A percentile compares a stretch with the other conserved stretches of the same genome.
These are phyloP conservation scores for Vanacampus margaritifer DNA, from an alignment of 2,113 vertebrate species.

Conservation along the genomic window DNA sequence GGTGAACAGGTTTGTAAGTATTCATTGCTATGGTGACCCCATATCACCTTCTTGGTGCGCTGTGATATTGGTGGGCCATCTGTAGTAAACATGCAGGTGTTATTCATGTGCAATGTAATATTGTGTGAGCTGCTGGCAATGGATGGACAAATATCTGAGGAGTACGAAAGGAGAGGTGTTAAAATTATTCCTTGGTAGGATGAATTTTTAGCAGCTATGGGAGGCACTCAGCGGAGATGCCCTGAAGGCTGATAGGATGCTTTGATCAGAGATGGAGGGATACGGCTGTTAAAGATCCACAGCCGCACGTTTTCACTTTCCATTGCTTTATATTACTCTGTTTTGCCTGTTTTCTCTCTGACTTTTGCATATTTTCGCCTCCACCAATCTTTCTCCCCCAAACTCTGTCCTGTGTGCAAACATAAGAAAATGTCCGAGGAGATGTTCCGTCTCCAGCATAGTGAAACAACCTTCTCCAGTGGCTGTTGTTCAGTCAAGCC, in stretches of 20 bases:
- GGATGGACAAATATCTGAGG: slow-evolving; percentile 32
- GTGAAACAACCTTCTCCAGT: slow-evolving; percentile 13
- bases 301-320: slow-evolving; percentile 29
- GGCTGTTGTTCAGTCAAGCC: slow-evolving; percentile 29
- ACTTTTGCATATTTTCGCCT: not conserved
- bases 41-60: not conserved
- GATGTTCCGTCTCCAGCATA: slow-evolving; percentile 9
- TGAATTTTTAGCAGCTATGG: slow-evolving; percentile 59
- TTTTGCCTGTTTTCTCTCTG: slow-evolving; percentile 9
- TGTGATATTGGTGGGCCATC: not conserved
- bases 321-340: slow-evolving; percentile 52
- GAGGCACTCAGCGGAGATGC: slow-evolving; percentile 51
- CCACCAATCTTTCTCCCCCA: slow-evolving; percentile 11
- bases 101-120: slow-evolving; percentile 39
- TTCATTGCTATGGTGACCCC: not conserved
- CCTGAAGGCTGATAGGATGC: slow-evolving; percentile 61
- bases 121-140: slow-evolving; percentile 20
- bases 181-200: slow-evolving; percentile 46
- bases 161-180: slow-evolving; percentile 30
- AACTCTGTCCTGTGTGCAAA: slow-evolving; percentile 12
- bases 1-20: not conserved
- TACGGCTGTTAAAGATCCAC: slow-evolving; percentile 61
- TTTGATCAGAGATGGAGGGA: slow-evolving; percentile 68
- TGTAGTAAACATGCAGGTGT: slow-evolving; percentile 12
- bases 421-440: slow-evolving; percentile 18